Conservation (phyloP, 1,140 invertebrate genomes). For the Drosophila nebulosa region DNA sequence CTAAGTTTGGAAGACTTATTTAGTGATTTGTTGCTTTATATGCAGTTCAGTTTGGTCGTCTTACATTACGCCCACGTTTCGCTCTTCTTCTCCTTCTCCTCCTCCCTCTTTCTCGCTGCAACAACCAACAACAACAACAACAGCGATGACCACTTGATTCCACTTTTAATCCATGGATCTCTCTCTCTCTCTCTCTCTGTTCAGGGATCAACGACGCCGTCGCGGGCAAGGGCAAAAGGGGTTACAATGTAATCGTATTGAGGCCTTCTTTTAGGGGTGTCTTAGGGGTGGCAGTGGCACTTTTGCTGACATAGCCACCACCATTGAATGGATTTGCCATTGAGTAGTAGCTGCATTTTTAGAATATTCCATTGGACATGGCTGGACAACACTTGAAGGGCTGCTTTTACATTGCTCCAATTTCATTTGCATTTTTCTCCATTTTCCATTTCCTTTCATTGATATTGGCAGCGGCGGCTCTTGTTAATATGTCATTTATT, state of each 20-base stretch:
- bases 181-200: no score
- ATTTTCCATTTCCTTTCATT: conserved; percentile 5
- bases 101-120: not conserved
- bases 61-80: not conserved
- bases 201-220: not conserved
- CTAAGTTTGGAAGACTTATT: conserved; percentile 79
- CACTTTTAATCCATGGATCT: conserved; percentile 39
- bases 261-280: not conserved
- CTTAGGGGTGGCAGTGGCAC: conserved; percentile 25
- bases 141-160: conserved; percentile 12
- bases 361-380: not conserved
- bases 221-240: conserved; percentile 12
- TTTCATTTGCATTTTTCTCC: not conserved
- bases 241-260: not conserved
- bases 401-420: conserved; percentile 17
- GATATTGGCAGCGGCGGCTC: conserved; percentile 6
- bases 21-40: conserved; percentile 79
- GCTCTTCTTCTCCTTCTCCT: not conserved
- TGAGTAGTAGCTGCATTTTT: conserved; percentile 26
- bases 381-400: conserved; percentile 60
- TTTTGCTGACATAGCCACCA: conserved; percentile 28
- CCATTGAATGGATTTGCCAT: conserved; percentile 5
- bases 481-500: conserved; percentile 37
- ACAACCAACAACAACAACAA: not conserved
- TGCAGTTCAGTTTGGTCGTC: conserved; percentile 25